phyloP scores from a whole-genome alignment of 1,140 invertebrate genomes.

The Euura saliciscinereae region DNA sequence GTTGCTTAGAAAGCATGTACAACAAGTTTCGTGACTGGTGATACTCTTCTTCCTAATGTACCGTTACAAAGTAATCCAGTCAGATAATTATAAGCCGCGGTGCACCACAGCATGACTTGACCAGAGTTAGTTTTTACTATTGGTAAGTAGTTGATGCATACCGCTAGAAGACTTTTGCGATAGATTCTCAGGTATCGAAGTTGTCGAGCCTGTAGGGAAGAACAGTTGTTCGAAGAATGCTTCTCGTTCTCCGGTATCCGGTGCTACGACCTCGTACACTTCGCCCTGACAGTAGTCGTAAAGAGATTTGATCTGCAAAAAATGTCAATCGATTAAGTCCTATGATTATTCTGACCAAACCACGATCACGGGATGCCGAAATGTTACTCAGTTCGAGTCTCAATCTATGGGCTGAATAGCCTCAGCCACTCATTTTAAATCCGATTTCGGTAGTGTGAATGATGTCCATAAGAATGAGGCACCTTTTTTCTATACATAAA shows the following conservation, averaged over 20 bases:
- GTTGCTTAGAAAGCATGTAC: not conserved
- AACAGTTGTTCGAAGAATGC: slow-evolving; percentile 15
- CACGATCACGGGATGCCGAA: too few relatives aligned
- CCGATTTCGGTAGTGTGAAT: too few relatives aligned
- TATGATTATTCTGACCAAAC: too few relatives aligned
- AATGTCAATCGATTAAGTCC: not conserved
- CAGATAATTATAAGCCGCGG: not conserved
- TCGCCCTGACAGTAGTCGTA: slow-evolving; percentile 12
- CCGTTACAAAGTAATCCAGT: not conserved
- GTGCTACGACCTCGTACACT: slow-evolving; percentile 11
- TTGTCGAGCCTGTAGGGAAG: not conserved
- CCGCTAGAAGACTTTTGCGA: slow-evolving; percentile 8
- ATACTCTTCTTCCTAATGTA: not conserved
- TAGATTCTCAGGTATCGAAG: not conserved
- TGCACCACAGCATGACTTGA: not conserved
- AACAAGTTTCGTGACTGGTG: not conserved
- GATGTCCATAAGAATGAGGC: too few relatives aligned
- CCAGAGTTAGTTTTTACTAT: not conserved
- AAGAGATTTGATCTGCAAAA: slow-evolving; percentile 11
- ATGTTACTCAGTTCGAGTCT: too few relatives aligned
- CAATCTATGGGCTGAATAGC: too few relatives aligned
- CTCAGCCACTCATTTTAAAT: too few relatives aligned
- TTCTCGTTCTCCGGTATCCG: slow-evolving; percentile 4
- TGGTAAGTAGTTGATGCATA: not conserved
- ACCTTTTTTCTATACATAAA: too few relatives aligned